These are phyloP conservation scores for Lutraria lutraria DNA, from an alignment of 2,888 invertebrate species.

Conservation along the genomic window DNA sequence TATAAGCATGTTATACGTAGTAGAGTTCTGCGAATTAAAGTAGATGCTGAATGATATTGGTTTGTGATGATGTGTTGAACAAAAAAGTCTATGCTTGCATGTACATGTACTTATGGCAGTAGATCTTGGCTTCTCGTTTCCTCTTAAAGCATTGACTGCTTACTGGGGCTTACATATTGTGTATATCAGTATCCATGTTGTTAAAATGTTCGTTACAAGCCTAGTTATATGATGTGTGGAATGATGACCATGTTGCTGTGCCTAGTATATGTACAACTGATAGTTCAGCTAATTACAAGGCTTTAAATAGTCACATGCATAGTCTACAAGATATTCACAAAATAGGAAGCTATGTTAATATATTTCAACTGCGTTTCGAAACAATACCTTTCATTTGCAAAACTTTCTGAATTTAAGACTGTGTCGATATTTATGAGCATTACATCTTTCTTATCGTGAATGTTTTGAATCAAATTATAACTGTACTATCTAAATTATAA, in stretches of 20 bases:
- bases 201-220: neutral
- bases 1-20: constrained; percentile 15
- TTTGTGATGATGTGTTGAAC: neutral
- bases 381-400: too few relatives aligned
- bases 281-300: too few relatives aligned
- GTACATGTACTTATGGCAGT: neutral
- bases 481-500: too few relatives aligned
- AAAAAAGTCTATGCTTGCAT: neutral
- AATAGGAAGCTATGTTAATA: too few relatives aligned
- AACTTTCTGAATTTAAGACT: too few relatives aligned
- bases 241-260: neutral
- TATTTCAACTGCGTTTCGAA: too few relatives aligned
- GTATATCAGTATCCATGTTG: constrained; percentile 1
- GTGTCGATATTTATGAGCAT: too few relatives aligned
- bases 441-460: too few relatives aligned
- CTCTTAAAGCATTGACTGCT: neutral
- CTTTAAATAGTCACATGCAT: too few relatives aligned
- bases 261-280: neutral
- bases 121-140: neutral
- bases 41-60: neutral
- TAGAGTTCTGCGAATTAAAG: neutral
- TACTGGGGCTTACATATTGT: neutral
- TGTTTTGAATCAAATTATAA: too few relatives aligned
- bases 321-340: too few relatives aligned
- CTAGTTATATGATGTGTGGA: neutral